phyloP scores from a whole-genome alignment of 2,888 invertebrate species.

The Aphodius granarius region DNA sequence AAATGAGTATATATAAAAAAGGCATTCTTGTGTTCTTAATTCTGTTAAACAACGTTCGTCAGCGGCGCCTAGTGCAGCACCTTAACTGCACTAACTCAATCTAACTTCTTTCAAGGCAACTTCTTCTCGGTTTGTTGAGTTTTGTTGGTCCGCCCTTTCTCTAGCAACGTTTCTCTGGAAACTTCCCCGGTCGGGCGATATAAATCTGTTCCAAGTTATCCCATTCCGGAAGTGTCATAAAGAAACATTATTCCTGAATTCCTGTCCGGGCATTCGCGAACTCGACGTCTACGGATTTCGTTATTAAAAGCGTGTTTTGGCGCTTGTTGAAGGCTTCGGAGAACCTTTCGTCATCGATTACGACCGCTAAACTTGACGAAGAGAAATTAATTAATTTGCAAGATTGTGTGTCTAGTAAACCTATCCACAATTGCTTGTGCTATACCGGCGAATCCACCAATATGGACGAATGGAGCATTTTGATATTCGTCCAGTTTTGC shows the following conservation, averaged over 20 bases:
- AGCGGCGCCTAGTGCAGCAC: too few relatives aligned
- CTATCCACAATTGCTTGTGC: not conserved
- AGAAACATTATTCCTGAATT: not conserved
- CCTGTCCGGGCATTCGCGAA: not conserved
- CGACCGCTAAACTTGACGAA: not conserved
- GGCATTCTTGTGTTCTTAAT: too few relatives aligned
- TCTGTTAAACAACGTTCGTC: too few relatives aligned
- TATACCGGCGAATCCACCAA: not conserved
- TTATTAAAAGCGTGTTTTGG: not conserved
- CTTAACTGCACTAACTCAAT: constrained; percentile 22
- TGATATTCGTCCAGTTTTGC: too few relatives aligned
- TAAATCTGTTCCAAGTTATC: constrained; percentile 7
- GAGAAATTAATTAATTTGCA: not conserved
- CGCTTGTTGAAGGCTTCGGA: not conserved
- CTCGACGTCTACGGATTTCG: not conserved
- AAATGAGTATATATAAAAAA: too few relatives aligned
- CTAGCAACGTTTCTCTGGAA: not conserved
- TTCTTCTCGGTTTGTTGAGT: constrained; percentile 3
- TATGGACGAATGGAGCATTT: too few relatives aligned
- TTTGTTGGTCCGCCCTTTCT: constrained; percentile 14
- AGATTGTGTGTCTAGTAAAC: not conserved
- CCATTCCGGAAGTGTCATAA: constrained; percentile 14
- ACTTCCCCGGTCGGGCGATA: not conserved
- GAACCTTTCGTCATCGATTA: not conserved
- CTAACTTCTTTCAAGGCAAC: constrained; percentile 13